Conservation (phyloP, 2,888 invertebrate genomes). For the Macropis europaea region DNA sequence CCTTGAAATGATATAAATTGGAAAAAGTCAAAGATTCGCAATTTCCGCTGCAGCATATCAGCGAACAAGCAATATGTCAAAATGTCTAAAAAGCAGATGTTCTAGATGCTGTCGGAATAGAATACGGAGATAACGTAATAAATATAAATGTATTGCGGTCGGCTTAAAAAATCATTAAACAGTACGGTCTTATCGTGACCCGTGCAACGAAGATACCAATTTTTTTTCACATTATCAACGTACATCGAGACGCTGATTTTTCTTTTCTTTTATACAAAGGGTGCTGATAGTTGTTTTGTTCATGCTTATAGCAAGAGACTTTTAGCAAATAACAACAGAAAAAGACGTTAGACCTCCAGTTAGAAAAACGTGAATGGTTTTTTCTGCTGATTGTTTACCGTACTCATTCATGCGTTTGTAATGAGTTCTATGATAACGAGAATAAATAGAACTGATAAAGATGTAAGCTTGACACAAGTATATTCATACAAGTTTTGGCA, state of each 20-base stretch:
- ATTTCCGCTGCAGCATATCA: not conserved
- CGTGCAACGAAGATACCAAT: slow-evolving; percentile 31
- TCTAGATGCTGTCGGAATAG: slow-evolving; percentile 20
- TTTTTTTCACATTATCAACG: slow-evolving; percentile 23
- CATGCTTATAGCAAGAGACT: not conserved
- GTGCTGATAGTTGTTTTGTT: slow-evolving; percentile 1
- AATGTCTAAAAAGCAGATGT: slow-evolving; percentile 25
- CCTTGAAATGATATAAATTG: slow-evolving; percentile 11
- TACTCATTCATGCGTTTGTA: no score
- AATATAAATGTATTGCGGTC: slow-evolving; percentile 38
- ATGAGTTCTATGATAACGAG: not conserved
- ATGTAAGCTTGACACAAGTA: not conserved
- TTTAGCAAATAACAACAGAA: not conserved
- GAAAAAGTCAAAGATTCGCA: not conserved
- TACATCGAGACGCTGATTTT: slow-evolving; percentile 2
- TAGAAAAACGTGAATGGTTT: not conserved
- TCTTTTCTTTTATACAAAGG: not conserved
- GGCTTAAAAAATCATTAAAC: slow-evolving; percentile 54
- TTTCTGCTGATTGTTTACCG: not conserved
- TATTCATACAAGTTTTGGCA: not conserved
- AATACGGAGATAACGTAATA: slow-evolving; percentile 36
- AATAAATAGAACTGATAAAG: not conserved
- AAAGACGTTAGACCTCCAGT: no score
- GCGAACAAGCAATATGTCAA: slow-evolving; percentile 21
- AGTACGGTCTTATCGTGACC: slow-evolving; percentile 44